A percentile compares a stretch with the other conserved stretches of the same genome.
Evolutionary conservation across 2,113 vertebrate genomes (phyloP).

Genomic region (Petromus typicus): DNA sequence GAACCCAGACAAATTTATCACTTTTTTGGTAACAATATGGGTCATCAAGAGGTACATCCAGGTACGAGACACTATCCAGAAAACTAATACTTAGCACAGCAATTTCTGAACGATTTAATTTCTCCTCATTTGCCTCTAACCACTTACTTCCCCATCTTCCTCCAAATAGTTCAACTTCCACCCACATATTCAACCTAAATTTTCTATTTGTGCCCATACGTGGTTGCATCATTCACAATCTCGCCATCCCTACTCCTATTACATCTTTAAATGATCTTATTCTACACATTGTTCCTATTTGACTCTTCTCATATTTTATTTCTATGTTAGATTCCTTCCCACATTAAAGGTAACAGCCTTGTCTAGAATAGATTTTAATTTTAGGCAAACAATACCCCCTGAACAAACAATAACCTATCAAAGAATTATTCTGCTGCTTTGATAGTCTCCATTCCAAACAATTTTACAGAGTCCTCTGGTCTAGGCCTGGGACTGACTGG

Average conservation of each 20-base stretch:
- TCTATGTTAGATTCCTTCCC: background rate
- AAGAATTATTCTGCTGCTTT: background rate
- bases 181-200: background rate
- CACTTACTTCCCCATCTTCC: too few relatives aligned
- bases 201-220: background rate
- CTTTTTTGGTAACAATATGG: background rate
- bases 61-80: background rate
- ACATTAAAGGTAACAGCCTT: background rate
- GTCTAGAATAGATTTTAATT: background rate
- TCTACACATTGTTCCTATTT: background rate
- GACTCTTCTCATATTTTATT: background rate
- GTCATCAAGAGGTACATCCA: background rate
- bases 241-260: background rate
- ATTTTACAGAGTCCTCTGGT: background rate
- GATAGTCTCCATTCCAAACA: background rate
- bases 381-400: background rate
- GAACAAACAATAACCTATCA: background rate
- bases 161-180: background rate
- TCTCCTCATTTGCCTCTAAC: background rate
- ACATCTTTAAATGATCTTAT: conserved; percentile 7
- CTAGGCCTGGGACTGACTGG: background rate
- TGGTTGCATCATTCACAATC: background rate
- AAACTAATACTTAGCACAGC: background rate
- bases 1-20: background rate
- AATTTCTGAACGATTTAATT: background rate